Percentiles rank a stretch among this genome's conserved stretches.
phyloP scores from a whole-genome alignment of 2,113 vertebrate species.

The Brachypteracias leptosomus region DNA sequence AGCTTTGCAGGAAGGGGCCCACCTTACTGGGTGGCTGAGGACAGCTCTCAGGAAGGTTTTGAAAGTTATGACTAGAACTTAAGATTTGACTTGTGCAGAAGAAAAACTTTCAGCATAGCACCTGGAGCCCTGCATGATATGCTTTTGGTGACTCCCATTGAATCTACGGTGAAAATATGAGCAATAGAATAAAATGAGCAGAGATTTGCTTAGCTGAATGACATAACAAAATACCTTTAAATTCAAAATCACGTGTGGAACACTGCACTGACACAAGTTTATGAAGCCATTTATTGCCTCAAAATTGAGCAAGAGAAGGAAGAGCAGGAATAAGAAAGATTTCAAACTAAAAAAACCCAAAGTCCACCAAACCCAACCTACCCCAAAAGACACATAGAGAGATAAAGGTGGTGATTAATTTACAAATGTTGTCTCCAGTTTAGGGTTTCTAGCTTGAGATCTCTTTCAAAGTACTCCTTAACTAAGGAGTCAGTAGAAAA shows the following conservation, averaged over 20 bases:
- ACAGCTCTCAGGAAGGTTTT: not conserved
- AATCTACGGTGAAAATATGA: not conserved
- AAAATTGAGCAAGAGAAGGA: not conserved
- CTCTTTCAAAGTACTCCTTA: not conserved
- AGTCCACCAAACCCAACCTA: not conserved
- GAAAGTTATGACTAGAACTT: not conserved
- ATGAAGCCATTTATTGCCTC: not conserved
- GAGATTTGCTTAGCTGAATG: not conserved
- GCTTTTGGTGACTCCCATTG: not conserved
- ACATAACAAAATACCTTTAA: not conserved
- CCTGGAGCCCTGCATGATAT: no score
- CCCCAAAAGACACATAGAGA: no score
- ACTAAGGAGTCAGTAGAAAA: not conserved
- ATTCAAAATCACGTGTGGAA: not conserved
- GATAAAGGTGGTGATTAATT: not conserved
- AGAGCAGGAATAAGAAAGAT: not conserved
- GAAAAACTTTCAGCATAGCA: not conserved
- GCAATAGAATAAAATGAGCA: no score
- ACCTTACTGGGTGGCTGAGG: not conserved
- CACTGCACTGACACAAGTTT: not conserved
- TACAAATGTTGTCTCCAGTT: not conserved
- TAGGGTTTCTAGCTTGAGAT: not conserved
- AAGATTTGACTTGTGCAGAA: not conserved
- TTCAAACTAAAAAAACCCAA: not conserved
- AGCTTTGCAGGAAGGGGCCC: not conserved